Conservation (phyloP, 2,113 vertebrate genomes). For the Lamprologus ornatipinnis region DNA sequence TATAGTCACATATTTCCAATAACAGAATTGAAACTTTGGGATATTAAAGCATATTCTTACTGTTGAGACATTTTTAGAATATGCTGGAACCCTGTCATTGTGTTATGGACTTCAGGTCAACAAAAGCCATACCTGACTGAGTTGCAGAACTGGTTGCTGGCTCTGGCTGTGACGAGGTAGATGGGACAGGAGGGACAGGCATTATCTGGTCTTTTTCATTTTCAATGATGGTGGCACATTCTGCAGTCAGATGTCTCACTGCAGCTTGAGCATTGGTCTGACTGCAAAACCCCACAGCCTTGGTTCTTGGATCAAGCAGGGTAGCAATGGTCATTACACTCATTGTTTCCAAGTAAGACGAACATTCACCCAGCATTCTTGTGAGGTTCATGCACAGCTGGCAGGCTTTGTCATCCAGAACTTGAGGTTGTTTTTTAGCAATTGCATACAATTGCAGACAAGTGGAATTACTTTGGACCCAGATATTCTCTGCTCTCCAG, state of each 20-base stretch:
- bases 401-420: accelerated
- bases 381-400: too few relatives aligned
- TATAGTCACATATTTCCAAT: not conserved
- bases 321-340: not conserved
- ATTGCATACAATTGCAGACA: not conserved
- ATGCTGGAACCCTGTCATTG: not conserved
- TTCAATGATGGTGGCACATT: not conserved
- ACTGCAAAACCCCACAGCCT: not conserved
- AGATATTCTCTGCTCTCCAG: not conserved
- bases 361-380: not conserved
- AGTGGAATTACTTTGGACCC: not conserved
- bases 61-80: not conserved
- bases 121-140: not conserved
- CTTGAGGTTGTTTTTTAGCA: not conserved
- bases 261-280: not conserved
- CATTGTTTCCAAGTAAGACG: not conserved
- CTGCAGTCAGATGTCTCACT: not conserved
- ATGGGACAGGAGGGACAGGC: not conserved
- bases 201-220: not conserved
- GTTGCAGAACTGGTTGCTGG: not conserved
- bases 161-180: not conserved
- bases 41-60: not conserved
- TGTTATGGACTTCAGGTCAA: not conserved
- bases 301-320: not conserved
- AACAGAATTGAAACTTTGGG: not conserved